phyloP scores from a whole-genome alignment of 2,797 vertebrate species.

The Rhincodon typus region DNA sequence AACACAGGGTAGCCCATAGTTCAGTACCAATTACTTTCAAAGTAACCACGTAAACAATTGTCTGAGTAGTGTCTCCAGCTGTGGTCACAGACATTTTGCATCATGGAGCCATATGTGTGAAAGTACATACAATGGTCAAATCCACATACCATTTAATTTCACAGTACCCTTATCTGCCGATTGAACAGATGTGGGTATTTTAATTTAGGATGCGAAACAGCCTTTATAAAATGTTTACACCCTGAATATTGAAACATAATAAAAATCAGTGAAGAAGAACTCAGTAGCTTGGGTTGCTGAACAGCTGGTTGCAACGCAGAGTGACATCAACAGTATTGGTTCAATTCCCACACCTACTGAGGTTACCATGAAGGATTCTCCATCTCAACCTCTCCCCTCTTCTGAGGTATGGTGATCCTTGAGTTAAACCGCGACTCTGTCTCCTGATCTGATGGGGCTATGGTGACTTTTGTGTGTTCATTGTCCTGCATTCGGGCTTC shows the following conservation, averaged over 20 bases:
- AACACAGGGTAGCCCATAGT: not conserved
- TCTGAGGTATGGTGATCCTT: no score
- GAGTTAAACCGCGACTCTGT: no score
- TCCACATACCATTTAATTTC: not conserved
- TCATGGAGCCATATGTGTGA: not conserved
- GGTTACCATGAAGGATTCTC: no score
- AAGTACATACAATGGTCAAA: not conserved
- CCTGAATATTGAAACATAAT: not conserved
- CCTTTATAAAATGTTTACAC: not conserved
- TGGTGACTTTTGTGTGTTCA: no score
- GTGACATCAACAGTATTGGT: no score
- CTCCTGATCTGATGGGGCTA: no score
- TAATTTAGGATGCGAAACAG: not conserved
- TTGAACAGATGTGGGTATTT: not conserved
- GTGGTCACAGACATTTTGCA: not conserved
- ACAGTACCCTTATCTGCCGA: not conserved
- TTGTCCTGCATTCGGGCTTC: not conserved
- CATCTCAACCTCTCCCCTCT: no score
- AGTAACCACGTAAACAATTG: not conserved
- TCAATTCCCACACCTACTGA: no score
- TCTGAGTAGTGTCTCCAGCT: not conserved
- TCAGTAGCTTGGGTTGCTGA: not conserved
- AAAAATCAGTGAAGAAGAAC: not conserved
- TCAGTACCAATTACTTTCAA: not conserved
- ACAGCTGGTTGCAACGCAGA: no score